These are phyloP conservation scores for Helarctos malayanus DNA, from an alignment of 2,797 vertebrate species.

Conservation along the genomic window DNA sequence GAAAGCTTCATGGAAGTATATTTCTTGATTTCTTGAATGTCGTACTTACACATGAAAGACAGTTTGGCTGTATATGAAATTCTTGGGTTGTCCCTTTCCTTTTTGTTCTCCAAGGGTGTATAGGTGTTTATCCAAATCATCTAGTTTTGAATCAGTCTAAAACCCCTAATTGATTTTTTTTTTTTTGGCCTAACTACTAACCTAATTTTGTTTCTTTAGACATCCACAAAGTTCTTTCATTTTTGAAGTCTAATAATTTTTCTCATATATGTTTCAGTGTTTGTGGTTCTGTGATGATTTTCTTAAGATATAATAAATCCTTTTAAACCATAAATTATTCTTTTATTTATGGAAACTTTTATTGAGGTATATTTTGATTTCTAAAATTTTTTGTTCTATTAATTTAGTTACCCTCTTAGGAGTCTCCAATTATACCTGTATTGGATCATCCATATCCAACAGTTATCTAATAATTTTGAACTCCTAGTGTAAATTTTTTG, in stretches of 20 bases:
- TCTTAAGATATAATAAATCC: neutral
- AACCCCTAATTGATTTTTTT: neutral
- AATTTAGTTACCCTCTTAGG: neutral
- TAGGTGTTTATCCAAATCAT: neutral
- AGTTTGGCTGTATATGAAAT: conserved; percentile 16
- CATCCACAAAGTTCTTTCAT: neutral
- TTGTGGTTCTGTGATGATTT: conserved; percentile 14
- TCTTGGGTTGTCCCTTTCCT: neutral
- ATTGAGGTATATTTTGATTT: conserved; percentile 48
- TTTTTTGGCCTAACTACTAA: neutral
- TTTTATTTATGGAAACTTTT: neutral
- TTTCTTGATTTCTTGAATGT: neutral
- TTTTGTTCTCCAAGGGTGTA: conserved; percentile 1
- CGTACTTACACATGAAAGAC: neutral
- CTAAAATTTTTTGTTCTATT: conserved; percentile 11
- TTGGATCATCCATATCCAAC: neutral
- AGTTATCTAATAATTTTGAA: conserved; percentile 32
- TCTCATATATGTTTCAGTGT: neutral
- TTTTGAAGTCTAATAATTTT: conserved; percentile 39
- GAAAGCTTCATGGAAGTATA: neutral
- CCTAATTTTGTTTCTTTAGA: neutral
- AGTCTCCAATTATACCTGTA: neutral
- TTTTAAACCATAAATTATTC: neutral
- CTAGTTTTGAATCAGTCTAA: neutral
- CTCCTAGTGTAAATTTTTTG: neutral